Evolutionary conservation across 2,113 vertebrate species (phyloP), one percentile per base, ranked within the genome.

Genomic region (Burhinus oedicnemus): DNA sequence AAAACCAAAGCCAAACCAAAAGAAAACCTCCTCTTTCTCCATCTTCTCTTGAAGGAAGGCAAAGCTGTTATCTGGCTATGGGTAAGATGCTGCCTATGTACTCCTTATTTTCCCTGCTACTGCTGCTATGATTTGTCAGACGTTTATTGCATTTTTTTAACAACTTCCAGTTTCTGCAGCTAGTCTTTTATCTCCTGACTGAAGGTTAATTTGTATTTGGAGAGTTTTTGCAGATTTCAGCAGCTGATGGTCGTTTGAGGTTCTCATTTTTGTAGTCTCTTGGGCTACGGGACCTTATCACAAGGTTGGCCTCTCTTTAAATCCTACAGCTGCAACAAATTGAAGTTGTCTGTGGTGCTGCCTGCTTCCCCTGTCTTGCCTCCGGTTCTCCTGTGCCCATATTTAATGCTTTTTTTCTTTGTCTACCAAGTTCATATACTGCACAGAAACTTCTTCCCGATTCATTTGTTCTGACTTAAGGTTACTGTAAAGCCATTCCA

Each of bases 151-250:
- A 20, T 94, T 78, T 85, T 91, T 86, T 85, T 80, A 89, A 82
- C 85, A 58, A 68, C 49, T 95, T 97, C 84, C 55, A 89, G 5
- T 88, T 96, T 92, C 83, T 88, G 29, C 55, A 79, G 82, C 84
- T 77, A 64, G 77, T 86, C 93, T 96, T 96, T 97, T 97, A 97
- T 97, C 93, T 97, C 82, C 38, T 66, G 75, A 60, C 83, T 93
- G 76, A 91, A 96, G 92, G 89, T 96, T 97, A 96, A 92, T 96
- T 95, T 96, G 90, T 95, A 61, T 96, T 97, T 88, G 75, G 85
- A 94, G 92, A 91, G 88, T 82, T 95, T 93, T 69, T 94, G 87
- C 77, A 83, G 95, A 86, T 95, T 96, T 94, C 91, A 54, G 70
- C 91, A 90, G 93, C 93, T 80, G 97, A 97, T 95, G 96, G 90